These are phyloP conservation scores for Brassicogethes aeneus DNA, from an alignment of 2,888 invertebrate species.

Conservation along the genomic window DNA sequence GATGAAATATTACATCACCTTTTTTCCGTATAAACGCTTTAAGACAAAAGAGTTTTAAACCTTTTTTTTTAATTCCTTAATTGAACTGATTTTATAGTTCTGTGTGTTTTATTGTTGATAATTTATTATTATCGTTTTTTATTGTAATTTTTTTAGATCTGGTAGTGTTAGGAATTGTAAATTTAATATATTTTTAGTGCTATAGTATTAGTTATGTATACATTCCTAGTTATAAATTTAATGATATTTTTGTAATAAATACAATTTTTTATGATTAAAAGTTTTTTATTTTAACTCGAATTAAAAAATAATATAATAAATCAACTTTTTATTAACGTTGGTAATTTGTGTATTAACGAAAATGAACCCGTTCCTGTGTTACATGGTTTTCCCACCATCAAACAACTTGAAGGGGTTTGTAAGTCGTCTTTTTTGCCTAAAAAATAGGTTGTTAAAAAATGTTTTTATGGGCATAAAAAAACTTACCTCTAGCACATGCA, in stretches of 20 bases:
- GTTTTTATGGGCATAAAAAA: conserved; percentile 1
- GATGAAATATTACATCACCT: conserved; percentile 11
- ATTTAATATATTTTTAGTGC: no score
- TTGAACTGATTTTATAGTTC: neutral
- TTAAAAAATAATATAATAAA: no score
- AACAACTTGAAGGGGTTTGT: conserved; percentile 74
- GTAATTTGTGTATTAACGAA: conserved; percentile 29
- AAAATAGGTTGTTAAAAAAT: conserved; percentile 8
- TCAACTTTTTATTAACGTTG: conserved; percentile 3
- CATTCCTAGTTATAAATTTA: no score
- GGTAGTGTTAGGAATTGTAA: no score
- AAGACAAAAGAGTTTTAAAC: neutral
- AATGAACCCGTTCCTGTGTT: conserved; percentile 78
- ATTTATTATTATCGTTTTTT: no score
- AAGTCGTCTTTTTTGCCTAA: conserved; percentile 66
- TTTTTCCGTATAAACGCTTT: neutral
- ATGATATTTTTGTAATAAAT: no score
- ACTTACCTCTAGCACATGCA: conserved; percentile 56
- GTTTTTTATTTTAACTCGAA: no score
- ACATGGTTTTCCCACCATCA: conserved; percentile 80
- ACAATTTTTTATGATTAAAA: no score
- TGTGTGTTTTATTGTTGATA: no score
- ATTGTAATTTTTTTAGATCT: no score
- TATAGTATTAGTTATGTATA: no score
- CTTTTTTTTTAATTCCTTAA: neutral